Evolutionary conservation across 2,888 invertebrate species (phyloP).

Genomic region (Amorpha juglandis): DNA sequence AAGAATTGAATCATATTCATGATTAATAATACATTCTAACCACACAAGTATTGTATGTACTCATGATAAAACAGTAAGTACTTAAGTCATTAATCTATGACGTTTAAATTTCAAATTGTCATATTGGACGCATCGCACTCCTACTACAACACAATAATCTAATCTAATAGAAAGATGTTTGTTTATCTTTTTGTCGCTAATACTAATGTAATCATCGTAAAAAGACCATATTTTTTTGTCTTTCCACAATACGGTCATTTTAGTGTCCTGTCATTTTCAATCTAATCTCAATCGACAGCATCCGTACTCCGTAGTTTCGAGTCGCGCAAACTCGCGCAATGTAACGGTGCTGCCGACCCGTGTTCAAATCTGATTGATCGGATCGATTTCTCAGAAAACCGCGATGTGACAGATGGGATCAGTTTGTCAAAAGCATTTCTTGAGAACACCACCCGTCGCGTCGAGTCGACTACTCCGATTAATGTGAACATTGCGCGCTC

Average conservation of each 20-base stretch:
- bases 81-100: too few relatives aligned
- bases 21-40: too few relatives aligned
- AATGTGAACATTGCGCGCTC: conserved; percentile 14
- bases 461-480: conserved; percentile 8
- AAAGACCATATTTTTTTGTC: too few relatives aligned
- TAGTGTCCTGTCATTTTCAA: neutral
- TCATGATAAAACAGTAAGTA: too few relatives aligned
- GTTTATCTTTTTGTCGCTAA: too few relatives aligned
- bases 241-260: too few relatives aligned
- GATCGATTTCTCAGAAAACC: conserved; percentile 10
- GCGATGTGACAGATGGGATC: conserved; percentile 14
- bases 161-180: too few relatives aligned
- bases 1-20: neutral
- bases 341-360: conserved; percentile 18
- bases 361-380: conserved; percentile 26
- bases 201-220: too few relatives aligned
- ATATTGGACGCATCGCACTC: too few relatives aligned
- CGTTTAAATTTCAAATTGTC: too few relatives aligned
- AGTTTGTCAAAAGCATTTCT: conserved; percentile 16
- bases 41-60: too few relatives aligned
- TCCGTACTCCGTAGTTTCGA: neutral
- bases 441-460: conserved; percentile 8
- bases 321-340: neutral
- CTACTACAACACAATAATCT: too few relatives aligned
- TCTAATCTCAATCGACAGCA: neutral